Evolutionary conservation across 2,888 invertebrate species (phyloP).

Genomic region (Eupithecia tripunctaria): DNA sequence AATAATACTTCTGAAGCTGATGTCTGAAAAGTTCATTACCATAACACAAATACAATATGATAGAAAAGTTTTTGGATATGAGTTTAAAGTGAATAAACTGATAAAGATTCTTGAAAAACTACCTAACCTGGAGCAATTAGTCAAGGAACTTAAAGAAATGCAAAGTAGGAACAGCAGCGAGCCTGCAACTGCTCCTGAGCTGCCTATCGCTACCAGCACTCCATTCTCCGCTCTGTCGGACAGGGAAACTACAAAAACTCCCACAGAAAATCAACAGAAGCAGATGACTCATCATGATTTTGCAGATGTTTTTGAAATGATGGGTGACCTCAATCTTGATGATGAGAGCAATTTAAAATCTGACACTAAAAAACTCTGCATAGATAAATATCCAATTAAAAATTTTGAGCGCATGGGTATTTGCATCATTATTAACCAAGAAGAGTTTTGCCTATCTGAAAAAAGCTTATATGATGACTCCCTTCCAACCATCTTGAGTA

Average conservation of each 20-base stretch:
- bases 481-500: constrained; percentile 50
- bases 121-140: constrained; percentile 56
- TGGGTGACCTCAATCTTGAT: constrained; percentile 52
- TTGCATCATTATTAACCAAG: constrained; percentile 76
- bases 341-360: constrained; percentile 59
- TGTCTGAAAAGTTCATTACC: constrained; percentile 69
- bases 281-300: constrained; percentile 48
- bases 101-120: constrained; percentile 65
- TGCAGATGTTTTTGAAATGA: constrained; percentile 54
- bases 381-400: constrained; percentile 65
- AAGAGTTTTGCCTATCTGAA: constrained; percentile 71
- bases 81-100: constrained; percentile 59
- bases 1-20: constrained; percentile 68
- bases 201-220: constrained; percentile 41
- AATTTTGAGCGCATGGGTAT: constrained; percentile 67
- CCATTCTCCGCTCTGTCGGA: constrained; percentile 32
- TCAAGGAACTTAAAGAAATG: constrained; percentile 57
- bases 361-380: constrained; percentile 55
- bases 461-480: constrained; percentile 59
- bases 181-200: constrained; percentile 24
- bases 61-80: constrained; percentile 44
- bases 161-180: constrained; percentile 55
- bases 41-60: constrained; percentile 50
- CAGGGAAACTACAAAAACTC: constrained; percentile 20
- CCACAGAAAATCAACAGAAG: constrained; percentile 28